phyloP scores from a whole-genome alignment of 2,113 vertebrate genomes.

The Eptesicus fuscus region DNA sequence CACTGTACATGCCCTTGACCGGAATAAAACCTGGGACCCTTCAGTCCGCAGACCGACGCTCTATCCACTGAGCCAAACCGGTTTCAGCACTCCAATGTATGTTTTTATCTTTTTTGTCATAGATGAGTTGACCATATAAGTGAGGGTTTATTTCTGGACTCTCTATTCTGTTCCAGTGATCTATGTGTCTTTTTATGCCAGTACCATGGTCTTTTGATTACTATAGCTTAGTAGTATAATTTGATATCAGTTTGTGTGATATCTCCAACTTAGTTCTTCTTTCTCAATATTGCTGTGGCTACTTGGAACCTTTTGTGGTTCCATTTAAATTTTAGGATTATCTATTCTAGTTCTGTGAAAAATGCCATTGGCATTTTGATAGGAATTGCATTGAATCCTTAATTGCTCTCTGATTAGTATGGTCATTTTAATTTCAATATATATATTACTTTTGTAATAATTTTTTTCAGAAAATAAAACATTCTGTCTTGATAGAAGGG shows the following conservation, averaged over 20 bases:
- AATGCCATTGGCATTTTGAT: neutral
- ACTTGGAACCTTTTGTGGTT: neutral
- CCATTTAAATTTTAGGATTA: neutral
- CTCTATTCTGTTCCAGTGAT: neutral
- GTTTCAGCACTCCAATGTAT: neutral
- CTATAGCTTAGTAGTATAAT: neutral
- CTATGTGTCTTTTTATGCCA: neutral
- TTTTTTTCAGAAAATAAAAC: neutral
- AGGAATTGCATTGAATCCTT: neutral
- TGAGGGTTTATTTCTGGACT: neutral
- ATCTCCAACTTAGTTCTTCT: neutral
- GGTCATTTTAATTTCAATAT: neutral
- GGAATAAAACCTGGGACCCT: too few species aligned
- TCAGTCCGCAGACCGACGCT: too few species aligned
- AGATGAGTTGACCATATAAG: neutral
- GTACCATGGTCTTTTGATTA: neutral
- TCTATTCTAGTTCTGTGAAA: neutral
- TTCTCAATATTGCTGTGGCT: neutral
- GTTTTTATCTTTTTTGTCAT: neutral
- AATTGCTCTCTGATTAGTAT: neutral
- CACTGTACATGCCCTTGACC: too few species aligned
- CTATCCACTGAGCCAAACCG: too few species aligned
- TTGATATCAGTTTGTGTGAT: neutral
- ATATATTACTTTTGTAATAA: neutral
- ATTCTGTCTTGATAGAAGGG: neutral